Percentiles rank a stretch among this genome's conserved stretches.
Conservation (phyloP, 2,113 vertebrate genomes). For the Plotosus lineatus region DNA sequence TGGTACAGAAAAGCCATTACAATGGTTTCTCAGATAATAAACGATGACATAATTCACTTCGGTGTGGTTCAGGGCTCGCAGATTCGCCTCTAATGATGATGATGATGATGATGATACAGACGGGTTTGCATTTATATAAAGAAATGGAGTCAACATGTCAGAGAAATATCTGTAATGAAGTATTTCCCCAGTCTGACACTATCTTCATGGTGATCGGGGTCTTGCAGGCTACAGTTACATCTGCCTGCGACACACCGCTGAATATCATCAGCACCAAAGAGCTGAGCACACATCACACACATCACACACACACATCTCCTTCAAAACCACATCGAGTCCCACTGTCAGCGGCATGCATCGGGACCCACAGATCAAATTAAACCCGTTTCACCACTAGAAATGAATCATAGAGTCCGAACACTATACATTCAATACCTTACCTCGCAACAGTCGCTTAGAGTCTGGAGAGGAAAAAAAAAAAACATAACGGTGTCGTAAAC, state of each 20-base stretch:
- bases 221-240: background rate
- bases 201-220: background rate
- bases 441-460: slow-evolving; percentile 22
- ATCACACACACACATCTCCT: background rate
- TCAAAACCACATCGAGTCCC: background rate
- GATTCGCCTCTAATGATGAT: background rate
- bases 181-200: background rate
- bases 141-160: background rate
- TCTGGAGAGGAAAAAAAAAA: slow-evolving; percentile 14
- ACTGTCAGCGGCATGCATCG: background rate
- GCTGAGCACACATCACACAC: background rate
- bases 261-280: background rate
- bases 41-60: slow-evolving; percentile 50
- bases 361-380: background rate
- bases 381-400: background rate
- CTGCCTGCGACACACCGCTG: background rate
- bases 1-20: slow-evolving; percentile 1
- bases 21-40: slow-evolving; percentile 16
- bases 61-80: slow-evolving; percentile 18
- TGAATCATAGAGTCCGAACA: background rate
- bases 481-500: slow-evolving; percentile 17
- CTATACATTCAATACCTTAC: slow-evolving; percentile 23
- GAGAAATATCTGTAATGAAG: background rate
- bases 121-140: background rate
- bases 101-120: no score